Percentiles rank a stretch among this genome's conserved stretches.
Evolutionary conservation across 2,797 vertebrate species (phyloP).

Genomic region (Oophaga sylvatica): DNA sequence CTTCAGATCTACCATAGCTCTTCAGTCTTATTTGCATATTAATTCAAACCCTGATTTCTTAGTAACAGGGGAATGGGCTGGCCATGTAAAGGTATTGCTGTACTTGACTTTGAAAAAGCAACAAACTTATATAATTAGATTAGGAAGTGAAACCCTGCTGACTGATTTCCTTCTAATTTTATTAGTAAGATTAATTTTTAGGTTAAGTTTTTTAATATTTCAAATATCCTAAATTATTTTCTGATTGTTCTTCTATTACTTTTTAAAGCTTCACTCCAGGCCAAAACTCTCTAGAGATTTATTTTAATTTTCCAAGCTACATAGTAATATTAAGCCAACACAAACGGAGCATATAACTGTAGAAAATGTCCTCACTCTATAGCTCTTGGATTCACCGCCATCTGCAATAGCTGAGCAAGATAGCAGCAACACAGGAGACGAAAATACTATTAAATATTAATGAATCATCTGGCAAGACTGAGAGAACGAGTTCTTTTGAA

Average conservation of each 20-base stretch:
- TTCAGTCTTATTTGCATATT: too few species aligned
- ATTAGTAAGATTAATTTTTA: neutral
- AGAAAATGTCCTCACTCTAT: neutral
- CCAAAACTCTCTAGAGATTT: neutral
- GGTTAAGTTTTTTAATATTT: neutral
- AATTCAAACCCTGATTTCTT: too few species aligned
- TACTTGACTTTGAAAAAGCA: too few species aligned
- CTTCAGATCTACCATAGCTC: too few species aligned
- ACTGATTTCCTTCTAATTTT: neutral
- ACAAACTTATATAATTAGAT: too few species aligned
- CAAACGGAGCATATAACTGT: neutral
- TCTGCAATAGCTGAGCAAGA: slow-evolving; percentile 3
- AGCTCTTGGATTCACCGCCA: neutral
- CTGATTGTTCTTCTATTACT: neutral
- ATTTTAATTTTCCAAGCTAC: neutral
- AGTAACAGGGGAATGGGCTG: too few species aligned
- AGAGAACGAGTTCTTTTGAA: slow-evolving; percentile 35
- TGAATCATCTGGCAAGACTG: slow-evolving; percentile 48
- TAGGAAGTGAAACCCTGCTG: neutral
- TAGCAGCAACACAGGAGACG: slow-evolving; percentile 13
- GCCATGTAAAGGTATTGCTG: too few species aligned
- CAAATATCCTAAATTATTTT: neutral
- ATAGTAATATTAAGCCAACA: neutral
- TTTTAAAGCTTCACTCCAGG: neutral
- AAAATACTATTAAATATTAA: slow-evolving; percentile 52